Percentiles rank a stretch among this genome's conserved stretches.
Conservation (phyloP, 2,797 vertebrate species). For the Natrix natrix region DNA sequence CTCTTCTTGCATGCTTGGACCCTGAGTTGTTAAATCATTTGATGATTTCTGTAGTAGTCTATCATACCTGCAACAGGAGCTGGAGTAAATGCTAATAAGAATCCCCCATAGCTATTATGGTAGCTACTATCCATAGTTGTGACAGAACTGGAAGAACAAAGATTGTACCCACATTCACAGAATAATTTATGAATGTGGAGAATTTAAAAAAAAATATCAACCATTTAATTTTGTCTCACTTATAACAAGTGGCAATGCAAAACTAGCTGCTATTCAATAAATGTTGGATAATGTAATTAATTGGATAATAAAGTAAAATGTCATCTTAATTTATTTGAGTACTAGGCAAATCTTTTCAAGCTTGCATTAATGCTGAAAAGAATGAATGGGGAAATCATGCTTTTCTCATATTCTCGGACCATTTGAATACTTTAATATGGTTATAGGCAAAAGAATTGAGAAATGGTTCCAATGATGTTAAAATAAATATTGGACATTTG, state of each 20-base stretch:
- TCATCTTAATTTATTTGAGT: neutral
- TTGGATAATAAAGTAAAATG: neutral
- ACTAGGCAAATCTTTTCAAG: neutral
- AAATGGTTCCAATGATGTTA: neutral
- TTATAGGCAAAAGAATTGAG: neutral
- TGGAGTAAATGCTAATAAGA: neutral
- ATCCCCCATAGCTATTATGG: neutral
- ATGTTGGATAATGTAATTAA: neutral
- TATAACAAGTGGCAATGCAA: neutral
- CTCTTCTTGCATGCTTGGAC: neutral
- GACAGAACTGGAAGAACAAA: neutral
- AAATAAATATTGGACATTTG: constrained; percentile 11
- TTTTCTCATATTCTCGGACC: neutral
- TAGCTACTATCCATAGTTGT: neutral
- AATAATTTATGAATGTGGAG: neutral
- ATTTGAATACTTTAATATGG: neutral
- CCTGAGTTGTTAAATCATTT: neutral
- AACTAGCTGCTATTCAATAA: neutral
- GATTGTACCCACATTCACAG: neutral
- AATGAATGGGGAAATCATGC: neutral
- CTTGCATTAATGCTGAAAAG: neutral
- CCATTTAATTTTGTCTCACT: neutral
- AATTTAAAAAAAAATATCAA: neutral
- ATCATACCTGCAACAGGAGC: neutral
- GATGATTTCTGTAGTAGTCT: neutral